Evolutionary conservation across 2,888 invertebrate genomes (phyloP), one percentile per base, ranked within the genome.

Genomic region (Aleiodes alternator): DNA sequence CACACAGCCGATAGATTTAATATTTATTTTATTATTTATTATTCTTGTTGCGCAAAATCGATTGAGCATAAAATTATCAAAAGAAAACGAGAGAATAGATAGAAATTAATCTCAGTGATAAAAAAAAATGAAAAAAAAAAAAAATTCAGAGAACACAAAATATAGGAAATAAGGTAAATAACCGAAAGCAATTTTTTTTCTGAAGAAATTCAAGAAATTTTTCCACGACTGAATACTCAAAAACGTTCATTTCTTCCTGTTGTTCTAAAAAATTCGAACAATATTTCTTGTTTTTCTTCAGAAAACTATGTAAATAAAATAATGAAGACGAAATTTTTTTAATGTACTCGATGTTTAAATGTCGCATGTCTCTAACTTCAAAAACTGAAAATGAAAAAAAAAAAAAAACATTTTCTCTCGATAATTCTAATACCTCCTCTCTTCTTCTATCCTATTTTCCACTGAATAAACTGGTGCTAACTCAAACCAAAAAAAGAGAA

Each of bases 281-380:
- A 14, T 7, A 51, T n/a, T 51, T 51, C 51, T 51, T 12, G 6
- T 31, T 12, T 29, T 31, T 31, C 29, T 43, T 31, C 57, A 57
- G 57, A 31, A 29, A 51, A 57, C 11, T 57, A 2, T 57, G 57
- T 57, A 57, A 29, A 57, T 57, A 57, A 57, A 57, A 57, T 34
- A 53, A 61, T 61, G 64, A 69, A 69, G 53, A 14, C 53, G 31
- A 74, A 69, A 56, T 66, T 79, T 75, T 66, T 66, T 64, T 72
- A 69, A 75, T 53, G 79, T 86, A 85, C 82, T 86, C 82, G 82
- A 82, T 87, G 86, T 87, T 83, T 87, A 86, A 85, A 85, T 87
- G 86, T 87, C 87, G 86, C 86, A 85, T 87, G 87, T 87, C 86
- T 84, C 85, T 82, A 68, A 56, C 83, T 55, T 55, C 34, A 43